Base-by-base conservation (phyloP, 2,888 invertebrate genomes). In the Busseola fusca region DNA sequence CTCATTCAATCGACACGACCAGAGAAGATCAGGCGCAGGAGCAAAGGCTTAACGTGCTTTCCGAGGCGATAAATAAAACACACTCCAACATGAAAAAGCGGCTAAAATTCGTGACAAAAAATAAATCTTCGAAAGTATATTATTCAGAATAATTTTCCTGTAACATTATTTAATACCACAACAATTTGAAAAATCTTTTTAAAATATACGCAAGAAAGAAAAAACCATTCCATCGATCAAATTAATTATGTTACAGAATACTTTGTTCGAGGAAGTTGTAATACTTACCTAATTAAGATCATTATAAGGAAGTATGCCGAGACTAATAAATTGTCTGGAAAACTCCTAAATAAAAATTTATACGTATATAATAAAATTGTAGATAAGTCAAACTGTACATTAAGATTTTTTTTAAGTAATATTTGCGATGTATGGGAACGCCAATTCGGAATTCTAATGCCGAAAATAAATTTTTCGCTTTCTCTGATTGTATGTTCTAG, bases 231-330 rank as follows among this genome's bases (percentile, higher is more conserved):
- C 82, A 85, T 85, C 78, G 68, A 85, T 85, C 85, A 83, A 84
- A 78, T 84, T 85, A 85, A 84, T 84, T 85, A 82, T 67, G 80
- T 82, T 82, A 80, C 62, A 70, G 37, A 82, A 84, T 80, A 84
- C 74, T 85, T 85, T 78, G 62, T 80, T 71, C 56, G n/a, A 56
- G 76, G 65, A 81, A 80, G 75, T 81, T 85, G 52, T 73, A 79
- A 75, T 82, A 50, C 48, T 50, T 50, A 79, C 71, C 71, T 81
- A 73, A 82, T 74, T 82, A 80, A 71, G 57, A 80, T 80, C 60
- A 72, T 78, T 76, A 77, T 54, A 67, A 16, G 40, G 58, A 79
- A 77, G 72, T 62, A 54, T 71, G 50, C 34, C 25, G 77, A 78
- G 42, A 65, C 37, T 72, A 62, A 72, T 68, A 72, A 74, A 67